phyloP scores from a whole-genome alignment of 2,797 vertebrate species.

The Austrolebias charrua region DNA sequence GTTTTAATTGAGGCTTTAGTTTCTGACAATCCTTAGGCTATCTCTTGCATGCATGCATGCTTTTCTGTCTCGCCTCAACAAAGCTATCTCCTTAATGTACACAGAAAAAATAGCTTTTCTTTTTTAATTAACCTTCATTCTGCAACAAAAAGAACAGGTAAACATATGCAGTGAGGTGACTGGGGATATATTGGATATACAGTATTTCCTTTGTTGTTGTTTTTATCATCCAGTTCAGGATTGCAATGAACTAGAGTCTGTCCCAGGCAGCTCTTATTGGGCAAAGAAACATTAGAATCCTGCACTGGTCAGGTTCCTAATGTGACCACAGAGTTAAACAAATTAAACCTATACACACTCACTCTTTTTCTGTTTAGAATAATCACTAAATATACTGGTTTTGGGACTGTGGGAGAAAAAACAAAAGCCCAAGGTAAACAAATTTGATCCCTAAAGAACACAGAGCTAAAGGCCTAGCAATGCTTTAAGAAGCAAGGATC shows the following conservation, averaged over 20 bases:
- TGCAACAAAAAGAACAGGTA: constrained; percentile 1
- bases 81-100: constrained; percentile 11
- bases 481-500: too few relatives aligned
- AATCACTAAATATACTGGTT: too few relatives aligned
- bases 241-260: neutral
- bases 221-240: neutral
- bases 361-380: too few relatives aligned
- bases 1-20: constrained; percentile 2
- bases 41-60: neutral
- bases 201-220: neutral
- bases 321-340: neutral
- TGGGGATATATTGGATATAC: neutral
- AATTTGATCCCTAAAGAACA: too few relatives aligned
- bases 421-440: too few relatives aligned
- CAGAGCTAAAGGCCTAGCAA: too few relatives aligned
- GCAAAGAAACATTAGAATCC: too few relatives aligned
- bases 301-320: neutral
- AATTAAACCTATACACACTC: too few relatives aligned
- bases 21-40: constrained; percentile 1
- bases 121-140: constrained; percentile 6
- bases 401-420: neutral
- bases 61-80: neutral
- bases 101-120: neutral
- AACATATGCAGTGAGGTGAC: neutral
- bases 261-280: too few relatives aligned